Base-by-base conservation (phyloP, 2,113 vertebrate species). In the Ibidorhyncha struthersii region DNA sequence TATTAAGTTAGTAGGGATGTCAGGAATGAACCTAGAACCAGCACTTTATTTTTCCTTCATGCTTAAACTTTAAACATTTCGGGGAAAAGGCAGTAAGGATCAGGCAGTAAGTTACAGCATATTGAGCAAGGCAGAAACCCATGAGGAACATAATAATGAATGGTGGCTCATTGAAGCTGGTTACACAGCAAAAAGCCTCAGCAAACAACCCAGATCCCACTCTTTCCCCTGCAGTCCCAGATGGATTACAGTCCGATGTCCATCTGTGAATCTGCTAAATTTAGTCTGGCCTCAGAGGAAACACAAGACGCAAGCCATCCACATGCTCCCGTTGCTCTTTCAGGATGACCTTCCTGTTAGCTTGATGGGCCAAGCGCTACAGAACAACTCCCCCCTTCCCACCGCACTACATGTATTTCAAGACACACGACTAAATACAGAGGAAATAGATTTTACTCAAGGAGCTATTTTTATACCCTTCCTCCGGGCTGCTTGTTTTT, bases 221-320 rank as follows among this genome's bases (percentile, higher is more conserved):
- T 74, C 74, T 86, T 91, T 14, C 47, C 45, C 45, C 30, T 6
- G 1, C 32, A 49, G 55, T 70, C 84, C 79, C 91, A 70, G 70
- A 73, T 82, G 91, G 89, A 85, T 87, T 94, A 85, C 4, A 5
- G 81, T 59, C 81, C 27, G 4, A 25, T 27, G 50, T 85, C 73
- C 93, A 86, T 95, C 84, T 96, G 95, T 66, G 89, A 83, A 91
- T 82, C 73, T 59, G 91, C 95, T 97, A 97, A 94, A 96, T 96
- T 96, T 97, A 97, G 94, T 49, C 79, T 72, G 89, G 47, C 74
- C 95, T 77, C 78, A 22, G 84, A 96, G 89, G 94, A 97, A 94
- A 91, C 81, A 93, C 38, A 80, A 94, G 91, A 92, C 6, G 0
- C 86, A 73, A 96, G 84, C 74, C 82, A 65, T 95, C 82, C 95